phyloP scores from a whole-genome alignment of 1,140 invertebrate genomes.

The Antheraea mylitta region DNA sequence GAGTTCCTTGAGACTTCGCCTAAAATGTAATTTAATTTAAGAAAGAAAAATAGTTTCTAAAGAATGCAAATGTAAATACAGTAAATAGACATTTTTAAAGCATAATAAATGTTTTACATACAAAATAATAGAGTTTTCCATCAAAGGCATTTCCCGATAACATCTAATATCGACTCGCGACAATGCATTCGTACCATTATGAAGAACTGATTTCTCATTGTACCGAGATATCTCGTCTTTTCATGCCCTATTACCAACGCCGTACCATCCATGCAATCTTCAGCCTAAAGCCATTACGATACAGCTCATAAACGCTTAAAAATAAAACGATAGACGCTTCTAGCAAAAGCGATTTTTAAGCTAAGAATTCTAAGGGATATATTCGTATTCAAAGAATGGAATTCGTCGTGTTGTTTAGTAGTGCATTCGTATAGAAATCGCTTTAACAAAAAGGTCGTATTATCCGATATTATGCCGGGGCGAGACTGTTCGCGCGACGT shows the following conservation, averaged over 20 bases:
- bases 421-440: constrained; percentile 64
- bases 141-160: constrained; percentile 57
- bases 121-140: constrained; percentile 51
- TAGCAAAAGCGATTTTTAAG: constrained; percentile 11
- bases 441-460: constrained; percentile 42
- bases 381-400: constrained; percentile 36
- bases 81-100: constrained; percentile 18
- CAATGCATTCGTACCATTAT: constrained; percentile 64
- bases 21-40: too few species aligned
- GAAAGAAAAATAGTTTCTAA: too few species aligned
- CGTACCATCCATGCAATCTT: constrained; percentile 14
- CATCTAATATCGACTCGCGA: constrained; percentile 47
- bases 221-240: constrained; percentile 17
- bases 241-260: constrained; percentile 3
- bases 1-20: too few species aligned
- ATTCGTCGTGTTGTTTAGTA: constrained; percentile 47
- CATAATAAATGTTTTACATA: constrained; percentile 31
- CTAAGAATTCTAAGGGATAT: constrained; percentile 10
- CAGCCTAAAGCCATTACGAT: constrained; percentile 20
- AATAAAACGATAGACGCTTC: background rate
- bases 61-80: constrained; percentile 5
- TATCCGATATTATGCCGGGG: constrained; percentile 50
- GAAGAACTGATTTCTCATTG: constrained; percentile 54
- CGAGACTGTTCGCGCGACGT: constrained; percentile 46
- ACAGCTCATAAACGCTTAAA: constrained; percentile 19